Base-by-base conservation (phyloP, 2,797 vertebrate genomes). In the Iguana delicatissima region DNA sequence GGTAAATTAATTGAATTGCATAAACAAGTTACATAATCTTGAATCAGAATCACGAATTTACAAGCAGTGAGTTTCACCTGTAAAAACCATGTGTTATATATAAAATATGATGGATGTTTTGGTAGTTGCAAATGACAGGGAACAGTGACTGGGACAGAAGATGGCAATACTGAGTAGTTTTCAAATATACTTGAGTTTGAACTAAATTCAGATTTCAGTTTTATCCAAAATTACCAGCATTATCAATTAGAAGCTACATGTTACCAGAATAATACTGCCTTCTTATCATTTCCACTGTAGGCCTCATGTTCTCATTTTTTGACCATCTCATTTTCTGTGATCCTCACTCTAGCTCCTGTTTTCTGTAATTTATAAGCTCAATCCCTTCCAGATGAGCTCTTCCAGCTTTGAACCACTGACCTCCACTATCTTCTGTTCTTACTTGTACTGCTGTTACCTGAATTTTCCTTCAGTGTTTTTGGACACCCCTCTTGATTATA, bases 21-120 rank as follows among this genome's bases (percentile, higher is more conserved):
- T 77, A 55, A 84, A 89, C 38, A 89, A 35, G 22, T 89, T 89
- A 77, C 57, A 35, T 84, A 77, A 89, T 64, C 20, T 18, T 67
- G 22, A 64, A 77, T 73, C 4, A 73, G 72, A n/a, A 73, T 62
- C 4, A 18, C 22, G 59, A 62, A 89, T 46, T 83, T 14, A 29
- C 67, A 57, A 84, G 50, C 8, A 84, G 20, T 4, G 62, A 59
- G 76, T 52, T 18, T 84, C 29, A 22, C 32, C 55, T 62, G 38
- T 76, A 89, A 76, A 42, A 24, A 77, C 20, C 62, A 2, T 50
- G 18, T n/a, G 12, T 76, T 29, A 77, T 4, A 29, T 64, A 46
- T 50, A 76, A 86, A 86, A 62, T 46, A 14, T n/a, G 22, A 32
- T 73, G n/a, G 5, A 13, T 55, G 20, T 20, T n/a, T 42, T 74